phyloP scores from a whole-genome alignment of 2,113 vertebrate species.

The Oncorhynchus nerka region DNA sequence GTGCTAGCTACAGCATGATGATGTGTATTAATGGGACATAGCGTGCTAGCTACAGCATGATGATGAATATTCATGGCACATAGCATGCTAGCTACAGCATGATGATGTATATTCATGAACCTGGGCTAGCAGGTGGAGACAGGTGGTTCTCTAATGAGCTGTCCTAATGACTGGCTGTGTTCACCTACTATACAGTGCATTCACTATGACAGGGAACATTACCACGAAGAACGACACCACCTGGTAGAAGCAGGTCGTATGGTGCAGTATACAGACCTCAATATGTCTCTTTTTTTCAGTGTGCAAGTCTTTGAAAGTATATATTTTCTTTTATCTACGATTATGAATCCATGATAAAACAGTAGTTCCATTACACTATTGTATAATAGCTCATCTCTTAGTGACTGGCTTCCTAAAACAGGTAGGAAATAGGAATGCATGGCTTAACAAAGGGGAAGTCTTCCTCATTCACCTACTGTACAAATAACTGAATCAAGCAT shows the following conservation, averaged over 20 bases:
- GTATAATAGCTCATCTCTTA: too few relatives aligned
- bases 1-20: too few relatives aligned
- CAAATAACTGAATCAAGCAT: background rate
- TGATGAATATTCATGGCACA: too few relatives aligned
- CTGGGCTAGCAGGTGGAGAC: too few relatives aligned
- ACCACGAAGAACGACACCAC: background rate
- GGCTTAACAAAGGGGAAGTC: background rate
- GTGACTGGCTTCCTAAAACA: too few relatives aligned
- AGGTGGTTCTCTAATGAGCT: too few relatives aligned
- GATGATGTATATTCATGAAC: too few relatives aligned
- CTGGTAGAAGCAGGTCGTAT: background rate
- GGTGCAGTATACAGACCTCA: background rate
- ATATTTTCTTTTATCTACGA: background rate
- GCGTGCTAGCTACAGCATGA: too few relatives aligned
- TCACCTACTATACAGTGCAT: background rate
- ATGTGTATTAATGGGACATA: too few relatives aligned
- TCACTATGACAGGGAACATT: background rate
- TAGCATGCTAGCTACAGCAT: too few relatives aligned
- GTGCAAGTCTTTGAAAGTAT: background rate
- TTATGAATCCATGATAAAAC: background rate
- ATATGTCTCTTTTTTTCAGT: background rate
- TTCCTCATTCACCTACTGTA: background rate
- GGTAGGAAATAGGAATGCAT: background rate
- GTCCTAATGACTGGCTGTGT: background rate
- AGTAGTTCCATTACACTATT: background rate